A percentile compares a stretch with the other conserved stretches of the same genome.
Evolutionary conservation across 64 coral and sea anemone species (phyloP).

Genomic region (Montipora cactus): DNA sequence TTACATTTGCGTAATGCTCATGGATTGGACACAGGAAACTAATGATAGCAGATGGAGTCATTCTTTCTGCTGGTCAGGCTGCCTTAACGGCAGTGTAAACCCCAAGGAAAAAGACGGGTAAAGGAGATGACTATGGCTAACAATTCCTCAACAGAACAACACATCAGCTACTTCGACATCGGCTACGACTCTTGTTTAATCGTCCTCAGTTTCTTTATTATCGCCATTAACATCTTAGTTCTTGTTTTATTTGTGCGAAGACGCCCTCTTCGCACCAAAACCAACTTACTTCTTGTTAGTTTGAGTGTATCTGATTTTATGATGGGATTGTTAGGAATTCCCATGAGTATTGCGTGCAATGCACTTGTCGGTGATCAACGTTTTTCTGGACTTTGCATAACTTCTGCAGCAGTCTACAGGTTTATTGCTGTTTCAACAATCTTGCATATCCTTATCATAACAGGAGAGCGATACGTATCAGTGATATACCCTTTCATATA

Average conservation of each 20-base stretch:
- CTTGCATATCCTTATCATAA: conserved; percentile 91
- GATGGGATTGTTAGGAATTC: conserved; percentile 85
- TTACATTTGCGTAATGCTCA: neutral
- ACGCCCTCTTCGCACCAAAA: conserved; percentile 80
- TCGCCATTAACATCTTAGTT: conserved; percentile 83
- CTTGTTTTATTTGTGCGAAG: conserved; percentile 80
- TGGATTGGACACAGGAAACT: neutral
- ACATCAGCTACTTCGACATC: conserved; percentile 49
- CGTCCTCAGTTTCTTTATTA: conserved; percentile 70
- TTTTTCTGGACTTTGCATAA: conserved; percentile 69
- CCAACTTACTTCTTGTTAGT: conserved; percentile 90
- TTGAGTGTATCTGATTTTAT: conserved; percentile 85
- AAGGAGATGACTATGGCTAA: neutral
- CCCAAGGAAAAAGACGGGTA: neutral
- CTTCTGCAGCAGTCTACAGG: conserved; percentile 74
- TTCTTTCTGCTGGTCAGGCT: neutral
- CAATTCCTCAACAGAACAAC: neutral
- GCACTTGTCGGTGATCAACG: conserved; percentile 32
- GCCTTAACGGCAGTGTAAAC: neutral
- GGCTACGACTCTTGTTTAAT: conserved; percentile 86
- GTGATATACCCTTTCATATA: conserved; percentile 92
- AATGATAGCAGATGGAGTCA: neutral
- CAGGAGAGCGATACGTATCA: conserved; percentile 87
- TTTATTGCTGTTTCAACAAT: conserved; percentile 96
- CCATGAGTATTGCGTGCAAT: conserved; percentile 80